phyloP scores from a whole-genome alignment of 2,113 vertebrate genomes.

The Tenrec ecaudatus region DNA sequence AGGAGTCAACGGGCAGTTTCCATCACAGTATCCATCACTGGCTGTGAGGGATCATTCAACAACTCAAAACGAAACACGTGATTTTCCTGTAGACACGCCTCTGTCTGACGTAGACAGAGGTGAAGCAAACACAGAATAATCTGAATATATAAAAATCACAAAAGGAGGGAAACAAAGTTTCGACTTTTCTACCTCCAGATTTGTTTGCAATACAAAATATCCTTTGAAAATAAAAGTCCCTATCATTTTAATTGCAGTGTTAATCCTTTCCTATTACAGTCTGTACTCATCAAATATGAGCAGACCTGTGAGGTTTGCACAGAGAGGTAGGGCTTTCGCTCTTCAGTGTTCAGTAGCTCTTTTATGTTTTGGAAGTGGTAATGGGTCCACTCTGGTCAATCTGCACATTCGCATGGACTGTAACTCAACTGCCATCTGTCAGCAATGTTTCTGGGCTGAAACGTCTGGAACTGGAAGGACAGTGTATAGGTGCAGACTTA shows the following conservation, averaged over 20 bases:
- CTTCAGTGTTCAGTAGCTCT: background rate
- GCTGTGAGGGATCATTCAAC: too few relatives aligned
- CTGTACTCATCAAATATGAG: constrained; percentile 8
- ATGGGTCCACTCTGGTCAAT: background rate
- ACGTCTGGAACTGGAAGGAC: background rate
- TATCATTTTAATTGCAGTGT: constrained; percentile 8
- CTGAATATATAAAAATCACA: background rate
- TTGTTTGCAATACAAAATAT: constrained; percentile 39
- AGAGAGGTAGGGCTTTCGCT: background rate
- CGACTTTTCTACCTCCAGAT: constrained; percentile 9
- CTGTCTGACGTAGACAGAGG: background rate
- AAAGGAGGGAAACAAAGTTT: constrained; percentile 2
- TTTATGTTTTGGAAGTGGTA: background rate
- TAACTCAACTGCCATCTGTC: background rate
- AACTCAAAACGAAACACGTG: too few relatives aligned
- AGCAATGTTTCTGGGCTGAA: background rate
- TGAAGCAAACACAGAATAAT: constrained; percentile 15
- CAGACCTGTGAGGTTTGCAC: background rate
- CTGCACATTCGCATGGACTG: background rate
- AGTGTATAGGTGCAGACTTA: background rate
- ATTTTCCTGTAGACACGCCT: background rate
- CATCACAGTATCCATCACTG: too few relatives aligned
- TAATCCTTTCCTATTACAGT: background rate
- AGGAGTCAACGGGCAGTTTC: too few relatives aligned
- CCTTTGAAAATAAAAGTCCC: background rate